Percentiles rank a stretch among this genome's conserved stretches.
Conservation (phyloP, 2,888 invertebrate genomes). For the Reticulitermes lucifugus region DNA sequence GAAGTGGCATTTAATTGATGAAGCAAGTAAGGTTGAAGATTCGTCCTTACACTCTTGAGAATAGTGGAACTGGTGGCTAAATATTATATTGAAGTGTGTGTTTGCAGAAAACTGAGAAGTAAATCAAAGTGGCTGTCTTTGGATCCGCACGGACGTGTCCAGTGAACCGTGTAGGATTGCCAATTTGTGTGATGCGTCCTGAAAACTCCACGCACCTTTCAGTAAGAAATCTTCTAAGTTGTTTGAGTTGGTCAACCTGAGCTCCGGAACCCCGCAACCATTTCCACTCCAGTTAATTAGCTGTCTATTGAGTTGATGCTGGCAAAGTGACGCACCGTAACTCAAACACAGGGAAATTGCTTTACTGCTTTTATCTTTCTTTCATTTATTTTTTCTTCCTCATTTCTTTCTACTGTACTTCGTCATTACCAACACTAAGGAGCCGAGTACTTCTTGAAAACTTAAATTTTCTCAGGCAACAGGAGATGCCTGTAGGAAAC, state of each 20-base stretch:
- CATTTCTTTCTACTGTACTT: too few species aligned
- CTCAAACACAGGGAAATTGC: too few species aligned
- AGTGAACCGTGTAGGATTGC: not conserved
- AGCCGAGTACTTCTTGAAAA: too few species aligned
- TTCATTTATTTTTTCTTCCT: too few species aligned
- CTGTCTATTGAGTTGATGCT: too few species aligned
- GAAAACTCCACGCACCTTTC: not conserved
- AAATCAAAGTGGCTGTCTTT: not conserved
- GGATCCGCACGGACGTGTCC: not conserved
- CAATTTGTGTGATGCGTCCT: not conserved
- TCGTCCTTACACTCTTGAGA: not conserved
- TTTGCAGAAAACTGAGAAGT: slow-evolving; percentile 5
- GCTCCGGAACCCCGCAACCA: not conserved
- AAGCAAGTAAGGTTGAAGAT: not conserved
- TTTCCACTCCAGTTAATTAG: not conserved
- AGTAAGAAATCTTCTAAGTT: not conserved
- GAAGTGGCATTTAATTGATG: not conserved
- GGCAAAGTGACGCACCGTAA: too few species aligned
- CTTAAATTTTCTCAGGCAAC: too few species aligned
- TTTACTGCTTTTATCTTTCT: too few species aligned
- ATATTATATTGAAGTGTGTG: not conserved
- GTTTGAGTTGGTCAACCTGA: not conserved
- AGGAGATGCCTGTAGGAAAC: too few species aligned
- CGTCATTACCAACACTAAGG: too few species aligned
- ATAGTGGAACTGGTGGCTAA: not conserved